Conservation (phyloP, 2,113 vertebrate species). For the Pelecanoides urinatrix region DNA sequence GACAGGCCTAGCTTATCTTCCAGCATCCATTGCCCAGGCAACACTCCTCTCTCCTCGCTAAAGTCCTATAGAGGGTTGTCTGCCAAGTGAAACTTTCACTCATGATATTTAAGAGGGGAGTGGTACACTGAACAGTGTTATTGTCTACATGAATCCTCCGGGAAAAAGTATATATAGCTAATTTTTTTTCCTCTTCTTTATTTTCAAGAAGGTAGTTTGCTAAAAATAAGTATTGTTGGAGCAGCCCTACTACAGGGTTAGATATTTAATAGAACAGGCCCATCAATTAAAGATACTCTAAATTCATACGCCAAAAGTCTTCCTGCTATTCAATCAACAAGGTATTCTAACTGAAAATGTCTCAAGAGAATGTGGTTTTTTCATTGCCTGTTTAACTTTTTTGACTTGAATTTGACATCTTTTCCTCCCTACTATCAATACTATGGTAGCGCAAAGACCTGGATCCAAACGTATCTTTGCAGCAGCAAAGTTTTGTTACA, state of each 20-base stretch:
- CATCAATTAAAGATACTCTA: not conserved
- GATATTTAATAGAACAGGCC: not conserved
- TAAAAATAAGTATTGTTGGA: not conserved
- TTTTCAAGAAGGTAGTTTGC: not conserved
- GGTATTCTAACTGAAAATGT: not conserved
- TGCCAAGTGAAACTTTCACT: not conserved
- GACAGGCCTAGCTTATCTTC: not conserved
- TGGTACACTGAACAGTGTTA: not conserved
- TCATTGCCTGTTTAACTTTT: not conserved
- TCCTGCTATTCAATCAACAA: not conserved
- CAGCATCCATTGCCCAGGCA: not conserved
- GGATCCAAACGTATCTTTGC: not conserved
- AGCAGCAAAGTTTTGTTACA: not conserved
- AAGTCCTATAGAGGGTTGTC: not conserved
- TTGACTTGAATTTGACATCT: not conserved
- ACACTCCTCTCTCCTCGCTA: not conserved
- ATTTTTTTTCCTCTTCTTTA: not conserved
- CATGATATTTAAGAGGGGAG: not conserved
- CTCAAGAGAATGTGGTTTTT: not conserved
- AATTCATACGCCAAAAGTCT: not conserved
- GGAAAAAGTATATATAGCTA: not conserved
- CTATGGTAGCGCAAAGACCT: not conserved
- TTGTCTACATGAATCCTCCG: not conserved
- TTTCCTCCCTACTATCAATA: not conserved
- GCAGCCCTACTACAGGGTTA: not conserved